Evolutionary conservation across 2,888 invertebrate genomes (phyloP).

Genomic region (Dysmachus trigonus): DNA sequence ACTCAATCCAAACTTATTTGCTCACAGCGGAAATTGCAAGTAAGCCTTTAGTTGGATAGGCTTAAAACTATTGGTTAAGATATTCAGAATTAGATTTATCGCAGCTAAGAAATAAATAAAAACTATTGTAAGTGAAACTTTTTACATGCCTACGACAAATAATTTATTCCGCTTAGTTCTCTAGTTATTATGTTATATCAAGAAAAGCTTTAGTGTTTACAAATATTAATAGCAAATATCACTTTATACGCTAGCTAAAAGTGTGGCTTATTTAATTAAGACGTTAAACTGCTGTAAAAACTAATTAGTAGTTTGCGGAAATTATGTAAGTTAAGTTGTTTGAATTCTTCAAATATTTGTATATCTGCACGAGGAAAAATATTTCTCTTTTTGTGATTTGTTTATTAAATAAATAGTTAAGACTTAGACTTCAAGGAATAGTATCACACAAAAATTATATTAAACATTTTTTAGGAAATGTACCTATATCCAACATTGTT

Average conservation of each 20-base stretch:
- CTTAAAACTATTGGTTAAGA: neutral
- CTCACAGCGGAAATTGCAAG: neutral
- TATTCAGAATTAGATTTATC: neutral
- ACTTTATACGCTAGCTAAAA: too few relatives aligned
- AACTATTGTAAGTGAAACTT: neutral
- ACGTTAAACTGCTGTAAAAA: neutral
- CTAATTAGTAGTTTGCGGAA: too few relatives aligned
- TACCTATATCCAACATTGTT: too few relatives aligned
- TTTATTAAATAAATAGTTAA: too few relatives aligned
- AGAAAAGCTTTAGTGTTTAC: neutral
- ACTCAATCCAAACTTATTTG: neutral
- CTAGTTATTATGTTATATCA: neutral
- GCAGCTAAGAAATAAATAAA: neutral
- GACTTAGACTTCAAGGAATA: too few relatives aligned
- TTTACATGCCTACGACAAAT: neutral
- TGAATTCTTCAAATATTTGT: too few relatives aligned
- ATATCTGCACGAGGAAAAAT: too few relatives aligned
- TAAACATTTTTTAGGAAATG: too few relatives aligned
- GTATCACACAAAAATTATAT: too few relatives aligned
- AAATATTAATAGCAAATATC: too few relatives aligned
- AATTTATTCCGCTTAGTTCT: neutral
- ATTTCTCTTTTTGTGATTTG: too few relatives aligned
- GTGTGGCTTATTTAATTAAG: neutral
- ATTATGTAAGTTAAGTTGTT: too few relatives aligned
- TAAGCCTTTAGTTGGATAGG: neutral